phyloP scores from a whole-genome alignment of 2,797 vertebrate genomes.

The Eurystomus glaucurus region DNA sequence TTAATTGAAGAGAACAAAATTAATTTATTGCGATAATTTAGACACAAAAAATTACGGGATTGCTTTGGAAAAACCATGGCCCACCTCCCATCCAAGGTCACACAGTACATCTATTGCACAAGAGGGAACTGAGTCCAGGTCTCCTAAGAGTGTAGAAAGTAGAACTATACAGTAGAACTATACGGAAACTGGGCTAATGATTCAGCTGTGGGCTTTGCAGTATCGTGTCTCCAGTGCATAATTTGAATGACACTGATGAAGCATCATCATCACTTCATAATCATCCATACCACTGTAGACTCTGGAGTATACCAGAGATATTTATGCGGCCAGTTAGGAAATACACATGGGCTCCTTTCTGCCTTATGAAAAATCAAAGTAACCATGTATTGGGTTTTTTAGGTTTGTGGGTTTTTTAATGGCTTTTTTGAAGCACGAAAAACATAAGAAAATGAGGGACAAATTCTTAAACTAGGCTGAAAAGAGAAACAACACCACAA shows the following conservation, averaged over 20 bases:
- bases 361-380: not conserved
- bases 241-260: constrained; percentile 6
- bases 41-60: not conserved
- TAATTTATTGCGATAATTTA: not conserved
- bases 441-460: not conserved
- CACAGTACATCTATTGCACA: not conserved
- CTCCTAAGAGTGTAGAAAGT: not conserved
- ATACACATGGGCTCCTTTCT: not conserved
- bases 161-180: not conserved
- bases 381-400: not conserved
- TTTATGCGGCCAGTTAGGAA: not conserved
- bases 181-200: not conserved
- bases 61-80: not conserved
- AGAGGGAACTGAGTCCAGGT: not conserved
- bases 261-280: not conserved
- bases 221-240: fast-evolving
- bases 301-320: not conserved
- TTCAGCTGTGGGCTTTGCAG: not conserved
- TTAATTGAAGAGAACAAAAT: constrained; percentile 13
- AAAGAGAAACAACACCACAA: not conserved
- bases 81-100: not conserved
- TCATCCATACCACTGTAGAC: not conserved
- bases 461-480: not conserved
- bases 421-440: not conserved
- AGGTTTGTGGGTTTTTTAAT: not conserved